Evolutionary conservation across 2,888 invertebrate genomes (phyloP).

Genomic region (Heteromyza rotundicornis): DNA sequence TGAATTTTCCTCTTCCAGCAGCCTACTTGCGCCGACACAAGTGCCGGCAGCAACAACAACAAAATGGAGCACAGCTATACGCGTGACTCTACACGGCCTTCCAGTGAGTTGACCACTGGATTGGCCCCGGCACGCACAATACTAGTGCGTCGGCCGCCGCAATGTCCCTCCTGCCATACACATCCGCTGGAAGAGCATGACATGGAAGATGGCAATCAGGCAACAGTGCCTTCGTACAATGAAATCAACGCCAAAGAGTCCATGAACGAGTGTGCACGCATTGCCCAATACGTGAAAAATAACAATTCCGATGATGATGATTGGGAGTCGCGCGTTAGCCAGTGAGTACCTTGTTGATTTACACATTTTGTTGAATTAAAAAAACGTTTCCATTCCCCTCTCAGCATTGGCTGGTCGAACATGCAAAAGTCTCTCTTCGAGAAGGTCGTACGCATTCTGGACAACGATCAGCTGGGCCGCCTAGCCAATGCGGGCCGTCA

Average conservation of each 20-base stretch:
- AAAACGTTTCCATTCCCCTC: background rate
- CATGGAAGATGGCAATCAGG: constrained; percentile 61
- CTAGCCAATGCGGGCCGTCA: constrained; percentile 67
- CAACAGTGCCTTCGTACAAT: constrained; percentile 67
- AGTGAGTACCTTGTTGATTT: constrained; percentile 61
- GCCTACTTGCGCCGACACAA: background rate
- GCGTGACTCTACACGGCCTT: constrained; percentile 66
- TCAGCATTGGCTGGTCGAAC: constrained; percentile 69
- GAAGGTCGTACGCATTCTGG: constrained; percentile 70
- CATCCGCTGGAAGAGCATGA: constrained; percentile 63
- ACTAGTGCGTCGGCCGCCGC: constrained; percentile 58
- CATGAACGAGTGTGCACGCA: constrained; percentile 77
- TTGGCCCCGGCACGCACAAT: constrained; percentile 54
- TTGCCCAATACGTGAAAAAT: constrained; percentile 68
- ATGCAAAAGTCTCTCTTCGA: constrained; percentile 72
- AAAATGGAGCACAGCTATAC: constrained; percentile 76
- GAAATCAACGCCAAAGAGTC: constrained; percentile 66
- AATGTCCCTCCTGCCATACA: constrained; percentile 60
- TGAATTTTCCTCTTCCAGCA: too few species aligned
- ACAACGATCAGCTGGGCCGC: constrained; percentile 71
- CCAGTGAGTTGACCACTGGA: constrained; percentile 53
- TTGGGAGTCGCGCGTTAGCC: constrained; percentile 74
- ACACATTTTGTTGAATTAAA: background rate
- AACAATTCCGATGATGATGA: constrained; percentile 66
- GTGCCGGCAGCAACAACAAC: background rate